Base-by-base conservation (phyloP, 2,888 invertebrate genomes). In the Galerucella calmariensis region DNA sequence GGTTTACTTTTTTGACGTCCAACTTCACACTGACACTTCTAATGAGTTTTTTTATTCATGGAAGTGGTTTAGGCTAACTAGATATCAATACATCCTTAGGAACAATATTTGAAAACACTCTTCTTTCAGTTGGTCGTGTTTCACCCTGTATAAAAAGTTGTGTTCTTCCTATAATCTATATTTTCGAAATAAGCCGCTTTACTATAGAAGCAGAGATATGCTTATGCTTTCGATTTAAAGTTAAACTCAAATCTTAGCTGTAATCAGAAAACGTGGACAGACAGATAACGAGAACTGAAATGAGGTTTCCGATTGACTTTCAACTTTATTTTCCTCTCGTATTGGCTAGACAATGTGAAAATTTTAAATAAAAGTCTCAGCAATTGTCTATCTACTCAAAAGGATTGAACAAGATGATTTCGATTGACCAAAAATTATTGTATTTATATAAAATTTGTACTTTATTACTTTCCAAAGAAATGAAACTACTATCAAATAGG, bases 211-310 rank as follows among this genome's bases (percentile, higher is more conserved):
- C 1, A 9, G 1, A 61, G 48, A 24, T 65, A 48, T 12, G 62
- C 62, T 65, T 65, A 65, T 46, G 44, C 48, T 65, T 65, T 46
- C 12, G 46, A 46, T 65, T 65, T 20, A 46, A 46, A 46, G 20
- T 48, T 44, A 20, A 46, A 65, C 65, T 65, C 24, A 48, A 46
- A 58, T 67, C 53, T 67, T 16, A 41, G 35, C n/a, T 53, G 48
- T 67, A 67, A 67, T 67, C 67, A 56, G 35, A 67, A 48, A 67
- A 67, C 67, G 67, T 67, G 67, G 56, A 67, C 56, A 14, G 56
- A 67, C 56, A 14, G 67, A 67, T 67, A 56, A 58, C 35, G 41
- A 67, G 56, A 51, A 56, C 11, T 56, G 62, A 62, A 62, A 56
- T 67, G 67, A 35, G 16, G 9, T 53, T 58, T 20, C 16, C n/a